A percentile compares a stretch with the other conserved stretches of the same genome.
Conservation (phyloP, 2,113 vertebrate species). For the Oostethus manadensis region DNA sequence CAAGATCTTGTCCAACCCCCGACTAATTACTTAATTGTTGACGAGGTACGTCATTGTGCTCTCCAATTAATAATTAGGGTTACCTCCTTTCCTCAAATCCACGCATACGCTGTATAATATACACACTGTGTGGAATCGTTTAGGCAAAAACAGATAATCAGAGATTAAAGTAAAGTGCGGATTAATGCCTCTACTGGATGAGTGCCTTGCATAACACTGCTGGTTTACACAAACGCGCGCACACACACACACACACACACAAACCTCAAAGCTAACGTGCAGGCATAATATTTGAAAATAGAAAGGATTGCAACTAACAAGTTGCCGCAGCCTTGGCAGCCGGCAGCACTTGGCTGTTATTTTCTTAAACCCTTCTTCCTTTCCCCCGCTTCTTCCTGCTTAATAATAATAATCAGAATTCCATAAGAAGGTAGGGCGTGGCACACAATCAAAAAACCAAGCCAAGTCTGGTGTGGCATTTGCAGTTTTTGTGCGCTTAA, state of each 20-base stretch:
- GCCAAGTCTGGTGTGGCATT: too few species aligned
- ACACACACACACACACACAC: background rate
- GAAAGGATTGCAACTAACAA: background rate
- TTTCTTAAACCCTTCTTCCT: background rate
- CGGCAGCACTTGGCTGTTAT: background rate
- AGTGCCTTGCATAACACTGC: constrained; percentile 1
- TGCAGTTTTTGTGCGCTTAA: too few species aligned
- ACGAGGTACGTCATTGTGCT: too few species aligned
- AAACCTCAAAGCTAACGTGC: background rate
- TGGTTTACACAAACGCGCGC: background rate
- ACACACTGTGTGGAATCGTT: background rate
- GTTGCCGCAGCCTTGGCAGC: background rate
- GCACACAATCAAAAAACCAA: too few species aligned
- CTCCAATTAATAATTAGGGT: too few species aligned
- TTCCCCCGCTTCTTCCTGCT: background rate
- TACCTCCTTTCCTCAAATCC: too few species aligned
- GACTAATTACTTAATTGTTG: too few species aligned
- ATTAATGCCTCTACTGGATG: background rate
- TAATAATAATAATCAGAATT: background rate
- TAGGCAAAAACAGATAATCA: background rate
- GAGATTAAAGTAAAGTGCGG: constrained; percentile 1
- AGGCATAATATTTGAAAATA: background rate
- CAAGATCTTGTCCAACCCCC: too few species aligned
- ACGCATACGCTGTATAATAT: too few species aligned
- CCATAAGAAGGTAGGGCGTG: background rate